Base-by-base conservation (phyloP, 2,113 vertebrate genomes). In the Galeopterus variegatus region DNA sequence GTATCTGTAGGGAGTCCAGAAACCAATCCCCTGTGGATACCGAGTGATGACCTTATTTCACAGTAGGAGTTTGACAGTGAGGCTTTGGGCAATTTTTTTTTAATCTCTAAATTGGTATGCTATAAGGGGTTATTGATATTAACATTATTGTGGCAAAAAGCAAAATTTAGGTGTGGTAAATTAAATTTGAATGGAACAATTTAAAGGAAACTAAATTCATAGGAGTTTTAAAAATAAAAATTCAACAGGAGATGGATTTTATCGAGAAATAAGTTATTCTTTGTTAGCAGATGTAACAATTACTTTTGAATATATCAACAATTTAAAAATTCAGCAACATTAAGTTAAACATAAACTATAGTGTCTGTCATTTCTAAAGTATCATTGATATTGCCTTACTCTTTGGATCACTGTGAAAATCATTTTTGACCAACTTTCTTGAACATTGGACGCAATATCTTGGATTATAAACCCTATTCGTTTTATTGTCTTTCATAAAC, bases 151-250 rank as follows among this genome's bases (percentile, higher is more conserved):
- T 97, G 73, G 28, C 70, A 81, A 82, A 85, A 93, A 82, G 45
- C 33, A 90, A 94, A 95, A 73, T 83, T 41, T 95, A 90, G 31
- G 26, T 72, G 60, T 94, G 54, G 10, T 87, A 92, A 97, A 83
- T 96, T 96, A 89, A 92, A 88, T 94, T 95, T 97, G 97, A 95
- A 82, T 88, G 52, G 64, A 92, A 45, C 88, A 82, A 95, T 90
- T 83, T 75, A 58, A 81, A 94, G 64, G 52, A 83, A 85, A 90
- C n/a, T 58, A 87, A 83, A 79, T 92, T 67, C 48, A 41, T 89
- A 83, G 17, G 26, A 84, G 8, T 79, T 97, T 89, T 79, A 48
- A 93, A 96, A 83, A 76, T 65, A 73, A 91, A 90, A 85, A 45
- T 52, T 15, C 75, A 84, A 77, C 6, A 65, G 69, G 84, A 91